A percentile compares a stretch with the other conserved stretches of the same genome.
Conservation (phyloP, 2,888 invertebrate species). For the Tridacna gigas region DNA sequence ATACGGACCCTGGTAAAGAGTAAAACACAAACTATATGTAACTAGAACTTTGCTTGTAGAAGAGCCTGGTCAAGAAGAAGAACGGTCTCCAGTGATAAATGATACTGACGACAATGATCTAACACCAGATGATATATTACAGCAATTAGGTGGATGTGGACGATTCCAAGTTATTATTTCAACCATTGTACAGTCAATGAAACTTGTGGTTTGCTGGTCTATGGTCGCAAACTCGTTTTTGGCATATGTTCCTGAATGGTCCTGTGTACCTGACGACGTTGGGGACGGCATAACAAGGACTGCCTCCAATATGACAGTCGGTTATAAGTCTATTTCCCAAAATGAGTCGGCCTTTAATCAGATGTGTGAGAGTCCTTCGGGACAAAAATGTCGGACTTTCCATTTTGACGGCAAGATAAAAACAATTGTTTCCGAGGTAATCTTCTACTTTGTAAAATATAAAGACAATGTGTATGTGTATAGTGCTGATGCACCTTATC, state of each 20-base stretch:
- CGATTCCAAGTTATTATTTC: slow-evolving; percentile 35
- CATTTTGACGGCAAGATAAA: slow-evolving; percentile 8
- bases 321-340: no score
- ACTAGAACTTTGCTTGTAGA: no score
- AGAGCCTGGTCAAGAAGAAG: background rate
- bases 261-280: slow-evolving; percentile 25
- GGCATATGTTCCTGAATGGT: slow-evolving; percentile 49
- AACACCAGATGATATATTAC: slow-evolving; percentile 47
- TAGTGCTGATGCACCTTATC: no score
- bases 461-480: no score
- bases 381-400: slow-evolving; percentile 2
- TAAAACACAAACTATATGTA: no score
- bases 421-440: slow-evolving; percentile 28
- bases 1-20: no score
- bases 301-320: background rate
- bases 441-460: background rate
- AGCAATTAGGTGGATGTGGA: slow-evolving; percentile 47
- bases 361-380: slow-evolving; percentile 8
- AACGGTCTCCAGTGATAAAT: background rate
- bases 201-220: slow-evolving; percentile 44
- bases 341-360: background rate
- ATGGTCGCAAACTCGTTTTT: slow-evolving; percentile 44
- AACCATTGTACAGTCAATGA: slow-evolving; percentile 40
- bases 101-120: slow-evolving; percentile 11
- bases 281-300: background rate